Conservation (phyloP, 2,888 invertebrate genomes). For the Pecten maximus region DNA sequence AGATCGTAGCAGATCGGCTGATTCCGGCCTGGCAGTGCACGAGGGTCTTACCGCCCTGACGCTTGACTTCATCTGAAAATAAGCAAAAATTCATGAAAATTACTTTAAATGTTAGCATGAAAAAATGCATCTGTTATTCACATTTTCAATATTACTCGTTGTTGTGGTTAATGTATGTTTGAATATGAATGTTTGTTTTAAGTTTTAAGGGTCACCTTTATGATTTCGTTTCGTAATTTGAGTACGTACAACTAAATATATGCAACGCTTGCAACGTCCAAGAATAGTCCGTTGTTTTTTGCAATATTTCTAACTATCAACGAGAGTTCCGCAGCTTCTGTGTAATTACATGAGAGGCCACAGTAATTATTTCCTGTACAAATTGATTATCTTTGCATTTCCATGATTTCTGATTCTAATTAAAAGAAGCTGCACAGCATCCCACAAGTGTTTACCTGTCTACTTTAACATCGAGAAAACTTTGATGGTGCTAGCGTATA, state of each 20-base stretch:
- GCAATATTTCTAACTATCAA: background rate
- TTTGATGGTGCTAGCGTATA: background rate
- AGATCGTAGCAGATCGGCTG: conserved; percentile 80
- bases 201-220: too few species aligned
- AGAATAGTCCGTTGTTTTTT: background rate
- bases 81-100: too few species aligned
- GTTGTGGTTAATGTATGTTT: too few species aligned
- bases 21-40: conserved; percentile 80
- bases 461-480: background rate
- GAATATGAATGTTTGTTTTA: too few species aligned
- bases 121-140: too few species aligned
- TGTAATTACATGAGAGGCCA: background rate
- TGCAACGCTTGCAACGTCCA: background rate
- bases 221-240: too few species aligned
- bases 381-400: background rate
- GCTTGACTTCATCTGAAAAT: conserved; percentile 71
- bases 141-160: too few species aligned
- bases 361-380: background rate
- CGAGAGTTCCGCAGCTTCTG: background rate
- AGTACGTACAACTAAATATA: too few species aligned
- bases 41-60: conserved; percentile 72
- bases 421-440: background rate
- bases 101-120: too few species aligned
- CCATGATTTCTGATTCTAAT: background rate
- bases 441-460: background rate